Base-by-base conservation (phyloP, 2,797 vertebrate genomes). In the Chlorospingus semifuscus region DNA sequence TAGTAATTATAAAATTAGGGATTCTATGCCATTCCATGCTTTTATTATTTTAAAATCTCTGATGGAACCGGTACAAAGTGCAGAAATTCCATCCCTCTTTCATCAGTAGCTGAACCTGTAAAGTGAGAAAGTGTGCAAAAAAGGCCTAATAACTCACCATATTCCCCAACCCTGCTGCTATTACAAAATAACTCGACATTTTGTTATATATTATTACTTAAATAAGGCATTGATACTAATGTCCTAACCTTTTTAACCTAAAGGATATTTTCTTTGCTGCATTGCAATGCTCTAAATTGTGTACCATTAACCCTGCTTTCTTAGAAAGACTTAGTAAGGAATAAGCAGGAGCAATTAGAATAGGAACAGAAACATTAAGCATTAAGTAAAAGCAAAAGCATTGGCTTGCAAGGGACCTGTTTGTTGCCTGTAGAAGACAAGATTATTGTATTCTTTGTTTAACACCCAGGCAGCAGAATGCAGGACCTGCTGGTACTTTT, bases 341-440 rank as follows among this genome's bases (percentile, higher is more conserved):
- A 96, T 96, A 90, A 98, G 95, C 91, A 97, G 95, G 70, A 94
- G 83, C 87, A 96, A 98, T 97, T 97, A 97, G 64, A 96, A 95
- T 96, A 96, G 94, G 93, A 98, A 95, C 41, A 93, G 92, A 87
- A 81, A 91, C 49, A 66, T 92, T 93, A 91, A 95, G 66, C 49
- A 23, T 11, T 79, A 27, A 39, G 46, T 59, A 79, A 90, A 92
- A 94, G 83, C 26, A 39, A 94, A 95, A 83, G 19, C 66, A 56
- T 27, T 81, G 79, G 66, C 89, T 80, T 86, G 69, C 93, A 81
- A 94, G 65, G 77, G 74, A 87, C 76, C 65, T 94, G 72, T 87
- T 94, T 89, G 75, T 76, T 92, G 77, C 63, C 95, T 87, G 64
- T 78, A 52, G 32, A 53, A 91, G 78, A 95, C 94, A 92, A 87